Conservation (phyloP, 2,797 vertebrate genomes). For the Rhabdophis nuchalis region DNA sequence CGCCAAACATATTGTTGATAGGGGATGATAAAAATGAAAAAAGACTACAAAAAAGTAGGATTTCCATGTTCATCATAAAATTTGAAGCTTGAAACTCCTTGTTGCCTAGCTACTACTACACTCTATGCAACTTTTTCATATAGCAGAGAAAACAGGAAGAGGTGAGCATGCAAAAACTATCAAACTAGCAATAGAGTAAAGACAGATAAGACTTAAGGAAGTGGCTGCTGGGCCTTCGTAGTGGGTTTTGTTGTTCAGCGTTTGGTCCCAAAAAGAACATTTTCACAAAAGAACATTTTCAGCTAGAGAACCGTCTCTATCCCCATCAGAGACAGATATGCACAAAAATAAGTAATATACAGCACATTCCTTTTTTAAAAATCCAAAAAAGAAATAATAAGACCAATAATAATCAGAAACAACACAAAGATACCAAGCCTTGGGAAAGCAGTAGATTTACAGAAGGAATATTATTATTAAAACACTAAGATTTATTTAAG, state of each 20-base stretch:
- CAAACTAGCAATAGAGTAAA: neutral
- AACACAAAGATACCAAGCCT: neutral
- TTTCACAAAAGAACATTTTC: neutral
- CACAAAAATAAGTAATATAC: neutral
- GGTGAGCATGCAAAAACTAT: neutral
- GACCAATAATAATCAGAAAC: neutral
- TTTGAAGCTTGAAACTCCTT: neutral
- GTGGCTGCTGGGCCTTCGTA: neutral
- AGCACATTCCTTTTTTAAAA: neutral
- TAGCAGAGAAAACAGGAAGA: neutral
- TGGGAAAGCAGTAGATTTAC: neutral
- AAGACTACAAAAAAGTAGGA: neutral
- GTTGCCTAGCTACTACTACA: neutral
- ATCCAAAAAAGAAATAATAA: neutral
- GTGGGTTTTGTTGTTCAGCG: neutral
- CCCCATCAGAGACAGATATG: neutral
- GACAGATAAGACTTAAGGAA: neutral
- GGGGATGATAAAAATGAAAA: neutral
- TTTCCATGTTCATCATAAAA: neutral
- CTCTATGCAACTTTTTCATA: neutral
- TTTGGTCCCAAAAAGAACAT: neutral
- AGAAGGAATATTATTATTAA: neutral
- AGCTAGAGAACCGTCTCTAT: neutral
- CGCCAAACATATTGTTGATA: neutral
- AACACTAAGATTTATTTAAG: conserved; percentile 14